Percentiles rank a stretch among this genome's conserved stretches.
Conservation (phyloP, 1,140 invertebrate genomes). For the Eriocheir sinensis region DNA sequence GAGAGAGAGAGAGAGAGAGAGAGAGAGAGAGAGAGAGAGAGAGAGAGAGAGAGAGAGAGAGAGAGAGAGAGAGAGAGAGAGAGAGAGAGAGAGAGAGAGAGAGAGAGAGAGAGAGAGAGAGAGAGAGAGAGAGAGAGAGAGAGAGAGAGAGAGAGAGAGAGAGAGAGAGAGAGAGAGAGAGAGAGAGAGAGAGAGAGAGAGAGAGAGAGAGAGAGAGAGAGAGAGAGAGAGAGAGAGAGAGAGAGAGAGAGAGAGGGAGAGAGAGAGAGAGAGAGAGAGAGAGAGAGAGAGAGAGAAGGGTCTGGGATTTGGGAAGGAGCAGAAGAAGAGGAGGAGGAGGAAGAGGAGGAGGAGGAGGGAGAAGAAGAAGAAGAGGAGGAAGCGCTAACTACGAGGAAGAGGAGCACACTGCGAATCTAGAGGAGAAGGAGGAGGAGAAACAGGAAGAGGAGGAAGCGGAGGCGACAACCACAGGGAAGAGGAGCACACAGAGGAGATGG, state of each 20-base stretch:
- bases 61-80: neutral
- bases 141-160: neutral
- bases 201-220: slow-evolving; percentile 34
- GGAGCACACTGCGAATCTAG: neutral
- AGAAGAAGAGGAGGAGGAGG: neutral
- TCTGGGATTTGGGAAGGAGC: neutral
- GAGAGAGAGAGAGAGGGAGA: slow-evolving; percentile 51
- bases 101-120: neutral
- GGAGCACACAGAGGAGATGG: neutral
- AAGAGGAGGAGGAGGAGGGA: neutral
- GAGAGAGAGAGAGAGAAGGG: neutral
- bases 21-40: slow-evolving; percentile 9
- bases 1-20: slow-evolving; percentile 36
- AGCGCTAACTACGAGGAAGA: neutral
- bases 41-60: neutral
- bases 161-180: neutral
- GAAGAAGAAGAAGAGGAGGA: neutral
- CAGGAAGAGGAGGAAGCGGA: neutral
- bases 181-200: neutral
- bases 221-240: slow-evolving; percentile 55
- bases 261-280: slow-evolving; percentile 46
- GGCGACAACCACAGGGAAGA: neutral
- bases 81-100: neutral
- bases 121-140: neutral
- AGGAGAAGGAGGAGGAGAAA: neutral